These are phyloP conservation scores for Megaceryle alcyon DNA, from an alignment of 2,797 vertebrate genomes.

Conservation along the genomic window DNA sequence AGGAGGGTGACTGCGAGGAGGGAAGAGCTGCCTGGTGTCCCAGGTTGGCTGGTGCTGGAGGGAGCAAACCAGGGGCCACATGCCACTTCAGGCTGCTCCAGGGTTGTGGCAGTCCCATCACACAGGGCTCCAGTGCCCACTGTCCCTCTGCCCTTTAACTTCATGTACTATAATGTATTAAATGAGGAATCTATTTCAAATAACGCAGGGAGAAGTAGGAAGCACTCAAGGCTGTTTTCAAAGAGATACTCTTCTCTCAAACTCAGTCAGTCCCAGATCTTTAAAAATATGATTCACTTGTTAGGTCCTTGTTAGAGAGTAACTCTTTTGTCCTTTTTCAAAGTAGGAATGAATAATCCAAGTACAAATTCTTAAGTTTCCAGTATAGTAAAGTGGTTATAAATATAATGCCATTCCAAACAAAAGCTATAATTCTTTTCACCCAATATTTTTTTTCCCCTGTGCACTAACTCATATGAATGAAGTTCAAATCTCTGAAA, in stretches of 20 bases:
- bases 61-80: rapidly evolving
- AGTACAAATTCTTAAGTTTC: neutral
- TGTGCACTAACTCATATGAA: neutral
- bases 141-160: neutral
- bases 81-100: neutral
- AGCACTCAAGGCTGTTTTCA: neutral
- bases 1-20: neutral
- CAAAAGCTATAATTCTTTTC: neutral
- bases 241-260: neutral
- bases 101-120: neutral
- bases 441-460: no score
- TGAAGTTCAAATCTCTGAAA: neutral
- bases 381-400: neutral
- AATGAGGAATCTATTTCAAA: neutral
- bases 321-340: neutral
- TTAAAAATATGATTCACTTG: neutral
- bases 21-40: neutral
- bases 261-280: neutral
- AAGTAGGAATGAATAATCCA: neutral
- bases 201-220: neutral
- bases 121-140: neutral
- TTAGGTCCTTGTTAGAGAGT: neutral
- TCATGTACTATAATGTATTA: neutral
- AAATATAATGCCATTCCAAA: neutral
- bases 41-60: neutral